These are phyloP conservation scores for Congeria kusceri DNA, from an alignment of 2,888 invertebrate species.

Conservation along the genomic window DNA sequence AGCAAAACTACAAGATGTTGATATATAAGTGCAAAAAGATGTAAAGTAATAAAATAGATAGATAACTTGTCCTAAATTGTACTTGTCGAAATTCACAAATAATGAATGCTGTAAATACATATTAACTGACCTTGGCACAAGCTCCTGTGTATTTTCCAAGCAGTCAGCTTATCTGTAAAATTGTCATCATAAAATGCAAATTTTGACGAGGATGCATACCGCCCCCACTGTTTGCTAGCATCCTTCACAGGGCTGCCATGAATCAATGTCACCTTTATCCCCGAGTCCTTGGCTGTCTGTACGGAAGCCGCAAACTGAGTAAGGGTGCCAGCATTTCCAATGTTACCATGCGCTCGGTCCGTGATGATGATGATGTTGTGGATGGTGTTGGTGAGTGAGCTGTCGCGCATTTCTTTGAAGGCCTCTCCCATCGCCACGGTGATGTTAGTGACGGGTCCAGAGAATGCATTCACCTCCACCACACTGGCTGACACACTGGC, in stretches of 20 bases:
- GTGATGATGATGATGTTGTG: constrained; percentile 28
- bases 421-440: constrained; percentile 15
- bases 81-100: too few relatives aligned
- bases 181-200: constrained; percentile 14
- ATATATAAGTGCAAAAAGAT: too few relatives aligned
- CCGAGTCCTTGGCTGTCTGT: constrained; percentile 1
- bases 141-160: constrained; percentile 20
- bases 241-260: constrained; percentile 5
- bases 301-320: neutral
- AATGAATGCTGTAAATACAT: too few relatives aligned
- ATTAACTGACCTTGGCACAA: constrained; percentile 40
- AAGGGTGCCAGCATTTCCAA: neutral
- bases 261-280: constrained; percentile 33
- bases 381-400: constrained; percentile 1
- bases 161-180: constrained; percentile 4
- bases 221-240: constrained; percentile 12
- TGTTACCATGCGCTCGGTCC: neutral
- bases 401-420: neutral
- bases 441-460: neutral
- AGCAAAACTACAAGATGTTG: too few relatives aligned
- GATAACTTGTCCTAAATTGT: too few relatives aligned
- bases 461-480: neutral
- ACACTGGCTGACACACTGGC: neutral
- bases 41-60: too few relatives aligned
- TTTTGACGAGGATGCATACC: constrained; percentile 10